phyloP scores from a whole-genome alignment of 1,140 invertebrate genomes.

The Atopsyche davidsoni region DNA sequence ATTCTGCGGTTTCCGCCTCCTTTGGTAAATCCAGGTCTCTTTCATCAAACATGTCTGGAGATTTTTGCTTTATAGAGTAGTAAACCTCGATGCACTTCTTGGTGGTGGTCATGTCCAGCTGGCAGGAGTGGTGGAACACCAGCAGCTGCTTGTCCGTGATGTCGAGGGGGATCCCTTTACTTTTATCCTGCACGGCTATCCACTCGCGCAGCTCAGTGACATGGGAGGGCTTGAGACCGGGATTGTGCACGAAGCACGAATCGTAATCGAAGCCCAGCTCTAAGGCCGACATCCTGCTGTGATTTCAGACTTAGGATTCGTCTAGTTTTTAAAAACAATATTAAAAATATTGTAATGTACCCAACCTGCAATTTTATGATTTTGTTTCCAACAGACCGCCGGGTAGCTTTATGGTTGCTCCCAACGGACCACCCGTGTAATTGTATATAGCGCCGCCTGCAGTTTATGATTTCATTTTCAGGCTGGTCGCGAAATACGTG shows the following conservation, averaged over 20 bases:
- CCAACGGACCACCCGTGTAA: too few relatives aligned
- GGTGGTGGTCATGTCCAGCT: slow-evolving; percentile 48
- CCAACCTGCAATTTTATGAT: neutral
- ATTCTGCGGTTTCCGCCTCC: slow-evolving; percentile 36
- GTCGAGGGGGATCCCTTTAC: slow-evolving; percentile 39
- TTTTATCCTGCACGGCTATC: slow-evolving; percentile 9
- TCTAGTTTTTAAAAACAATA: too few relatives aligned
- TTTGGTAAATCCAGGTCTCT: slow-evolving; percentile 39
- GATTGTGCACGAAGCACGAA: slow-evolving; percentile 10
- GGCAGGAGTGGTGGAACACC: slow-evolving; percentile 55
- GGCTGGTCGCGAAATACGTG: too few relatives aligned
- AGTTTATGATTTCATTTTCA: too few relatives aligned
- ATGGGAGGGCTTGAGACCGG: slow-evolving; percentile 18
- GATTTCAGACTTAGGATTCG: too few relatives aligned
- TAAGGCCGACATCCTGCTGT: slow-evolving; percentile 22
- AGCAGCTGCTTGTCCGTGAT: slow-evolving; percentile 48
- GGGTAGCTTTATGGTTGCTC: too few relatives aligned
- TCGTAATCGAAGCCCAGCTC: slow-evolving; percentile 26
- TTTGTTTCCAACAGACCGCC: too few relatives aligned
- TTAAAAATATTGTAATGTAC: neutral
- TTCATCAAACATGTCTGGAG: slow-evolving; percentile 54
- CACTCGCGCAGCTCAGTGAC: slow-evolving; percentile 18
- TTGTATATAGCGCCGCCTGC: too few relatives aligned
- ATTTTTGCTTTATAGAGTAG: slow-evolving; percentile 49
- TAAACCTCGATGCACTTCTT: slow-evolving; percentile 55